Evolutionary conservation across 2,113 vertebrate genomes (phyloP), one percentile per base, ranked within the genome.

Genomic region (Raphicerus campestris): DNA sequence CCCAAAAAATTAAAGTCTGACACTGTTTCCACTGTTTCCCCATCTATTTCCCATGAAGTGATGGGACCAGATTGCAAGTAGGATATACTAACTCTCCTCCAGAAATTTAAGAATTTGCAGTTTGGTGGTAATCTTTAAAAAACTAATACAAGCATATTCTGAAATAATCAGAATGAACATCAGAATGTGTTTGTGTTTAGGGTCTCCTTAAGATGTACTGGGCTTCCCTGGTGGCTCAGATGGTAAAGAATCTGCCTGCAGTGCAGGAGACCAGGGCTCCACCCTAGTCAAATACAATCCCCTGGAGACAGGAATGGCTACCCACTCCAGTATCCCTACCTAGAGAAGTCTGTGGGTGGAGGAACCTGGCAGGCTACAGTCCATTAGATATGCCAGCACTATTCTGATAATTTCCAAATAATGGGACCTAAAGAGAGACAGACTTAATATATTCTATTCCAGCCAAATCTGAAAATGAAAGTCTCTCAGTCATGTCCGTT

Each of bases 61-160:
- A 56, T 22, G 20, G 20, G 55, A 22, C 20, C 30, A 70, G 24
- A 78, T 53, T 47, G 56, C 14, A 78, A 56, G 47, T 22, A 53
- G 45, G 30, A 2, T 55, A 13, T 2, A 32, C 4, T 32, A 77
- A 0, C 14, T 51, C 26, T 32, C 47, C 60, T 87, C 7, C 6
- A 45, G 61, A 84, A 87, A 49, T 14, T 58, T 4, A 60, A 82
- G 73, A 22, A 19, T 26, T 55, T 86, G 87, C 55, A 78, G 4
- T 53, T 91, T 60, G 55, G 51, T 53, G 24, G 58, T 30, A 47
- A n/a, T 39, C 56, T 95, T 95, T 92, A 87, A 58, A 42, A 85
- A 45, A 28, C 4, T 0, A 77, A 66, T 49, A 63, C 8, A 85
- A 39, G 20, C 15, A 16, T 78, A 51, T 87, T 66, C 53, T 82